Conservation (phyloP, 1,140 invertebrate genomes). For the Dreissena polymorpha region DNA sequence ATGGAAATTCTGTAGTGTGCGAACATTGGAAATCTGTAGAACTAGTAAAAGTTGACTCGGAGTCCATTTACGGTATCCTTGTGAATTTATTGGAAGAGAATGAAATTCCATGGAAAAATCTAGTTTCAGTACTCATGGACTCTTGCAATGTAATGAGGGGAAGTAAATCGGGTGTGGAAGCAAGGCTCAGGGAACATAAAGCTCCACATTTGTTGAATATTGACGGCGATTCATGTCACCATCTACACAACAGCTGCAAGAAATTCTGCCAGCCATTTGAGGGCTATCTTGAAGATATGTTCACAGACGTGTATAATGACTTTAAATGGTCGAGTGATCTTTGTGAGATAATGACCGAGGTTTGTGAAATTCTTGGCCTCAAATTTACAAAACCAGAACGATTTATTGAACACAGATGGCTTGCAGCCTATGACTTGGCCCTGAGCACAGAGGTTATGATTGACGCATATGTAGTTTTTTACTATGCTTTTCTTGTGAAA, state of each 20-base stretch:
- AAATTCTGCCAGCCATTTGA: conserved; percentile 60
- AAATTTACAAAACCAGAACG: conserved; percentile 54
- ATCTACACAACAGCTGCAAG: conserved; percentile 60
- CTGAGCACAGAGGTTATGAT: conserved; percentile 40
- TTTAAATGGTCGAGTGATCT: conserved; percentile 59
- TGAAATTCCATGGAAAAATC: conserved; percentile 57
- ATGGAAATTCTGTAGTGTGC: too few species aligned
- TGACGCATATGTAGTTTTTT: conserved; percentile 55
- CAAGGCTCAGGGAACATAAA: conserved; percentile 50
- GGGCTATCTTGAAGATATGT: conserved; percentile 40
- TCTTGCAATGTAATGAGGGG: conserved; percentile 62
- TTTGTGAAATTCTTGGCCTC: conserved; percentile 57
- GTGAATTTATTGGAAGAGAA: conserved; percentile 26
- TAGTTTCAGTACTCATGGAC: conserved; percentile 61
- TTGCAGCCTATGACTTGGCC: conserved; percentile 60
- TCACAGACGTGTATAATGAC: conserved; percentile 58
- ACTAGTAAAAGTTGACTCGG: conserved; percentile 9
- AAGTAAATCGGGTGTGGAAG: conserved; percentile 55
- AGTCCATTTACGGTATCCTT: conserved; percentile 20
- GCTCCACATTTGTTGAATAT: conserved; percentile 61
- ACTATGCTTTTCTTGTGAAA: conserved; percentile 37
- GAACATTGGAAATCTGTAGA: conserved; percentile 39
- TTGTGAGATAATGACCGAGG: conserved; percentile 32
- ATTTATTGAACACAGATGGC: conserved; percentile 62
- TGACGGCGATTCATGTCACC: conserved; percentile 65